Base-by-base conservation (phyloP, 2,797 vertebrate genomes). In the Sciaenops ocellatus region DNA sequence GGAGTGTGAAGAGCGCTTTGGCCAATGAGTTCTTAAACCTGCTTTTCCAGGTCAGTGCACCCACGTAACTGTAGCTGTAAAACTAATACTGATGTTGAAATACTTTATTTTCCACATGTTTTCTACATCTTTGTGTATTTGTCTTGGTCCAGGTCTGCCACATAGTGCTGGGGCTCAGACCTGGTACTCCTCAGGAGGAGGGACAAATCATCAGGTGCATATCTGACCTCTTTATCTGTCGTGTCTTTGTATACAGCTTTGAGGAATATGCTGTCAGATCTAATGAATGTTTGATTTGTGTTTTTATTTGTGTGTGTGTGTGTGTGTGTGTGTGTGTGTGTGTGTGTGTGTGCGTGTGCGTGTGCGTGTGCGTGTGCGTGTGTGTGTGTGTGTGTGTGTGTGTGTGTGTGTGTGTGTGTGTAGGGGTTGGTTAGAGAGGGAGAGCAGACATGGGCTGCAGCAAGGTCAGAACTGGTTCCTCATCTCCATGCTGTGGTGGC, bases 21-120 rank as follows among this genome's bases (percentile, higher is more conserved):
- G 98, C 98, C 94, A 98, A 98, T 80, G 98, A 99, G 88, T 99
- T 99, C 93, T 93, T 99, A 87, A 99, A 99, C 92, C 95, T 99
- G 42, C 97, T 99, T 46, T 99, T 99, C 90, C 98, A 99, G 97
- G 98, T 99, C 85, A 48, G 84, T n/a, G 3, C 52, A 42, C 5
- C 8, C 18, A 15, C 62, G 66, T 41, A 38, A 0, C 28, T 57
- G 15, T 11, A 3, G 0, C 6, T 54, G 3, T n/a, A 16, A 1
- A 28, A n/a, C 7, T 46, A 11, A 0, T 22, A 10, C 28, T 20
- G 3, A 20, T 64, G 34, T 54, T 38, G 2, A 48, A 44, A 52
- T 22, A 38, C 34, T 38, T 38, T 9, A 34, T 34, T 34, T 34
- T 34, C 34, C 0, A 3, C 70, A 52, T 77, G 12, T 41, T 30